These are phyloP conservation scores for Steinernema scapterisci DNA, from an alignment of 2,888 invertebrate species.

Conservation along the genomic window DNA sequence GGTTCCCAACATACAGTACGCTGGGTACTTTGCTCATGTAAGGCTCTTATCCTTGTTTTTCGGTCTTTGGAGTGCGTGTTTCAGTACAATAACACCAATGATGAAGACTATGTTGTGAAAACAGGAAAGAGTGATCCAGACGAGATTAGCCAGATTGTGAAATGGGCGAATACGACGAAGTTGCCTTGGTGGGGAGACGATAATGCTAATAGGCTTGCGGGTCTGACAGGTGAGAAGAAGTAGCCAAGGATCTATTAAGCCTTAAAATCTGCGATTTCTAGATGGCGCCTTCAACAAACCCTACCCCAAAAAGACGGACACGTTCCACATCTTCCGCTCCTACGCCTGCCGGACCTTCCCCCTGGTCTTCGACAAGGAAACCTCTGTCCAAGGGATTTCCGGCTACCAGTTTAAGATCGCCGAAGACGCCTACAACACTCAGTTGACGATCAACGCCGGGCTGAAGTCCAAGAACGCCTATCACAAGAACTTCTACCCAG, in stretches of 20 bases:
- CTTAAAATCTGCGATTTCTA: too few species aligned
- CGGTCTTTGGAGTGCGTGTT: too few species aligned
- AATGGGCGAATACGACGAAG: slow-evolving; percentile 34
- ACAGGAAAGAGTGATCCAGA: slow-evolving; percentile 36
- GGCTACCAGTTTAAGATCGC: slow-evolving; percentile 48
- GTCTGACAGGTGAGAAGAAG: slow-evolving; percentile 40
- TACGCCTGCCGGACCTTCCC: slow-evolving; percentile 46
- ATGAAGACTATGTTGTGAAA: slow-evolving; percentile 35
- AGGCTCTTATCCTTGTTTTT: neutral
- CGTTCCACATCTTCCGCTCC: slow-evolving; percentile 55
- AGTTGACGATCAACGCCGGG: neutral
- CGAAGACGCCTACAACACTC: slow-evolving; percentile 48
- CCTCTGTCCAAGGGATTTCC: slow-evolving; percentile 46
- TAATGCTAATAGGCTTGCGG: slow-evolving; percentile 37
- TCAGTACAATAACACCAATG: slow-evolving; percentile 39
- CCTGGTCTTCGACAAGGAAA: slow-evolving; percentile 45
- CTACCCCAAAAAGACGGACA: slow-evolving; percentile 49
- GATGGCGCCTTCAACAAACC: slow-evolving; percentile 59
- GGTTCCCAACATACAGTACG: neutral
- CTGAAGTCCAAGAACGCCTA: slow-evolving; percentile 32
- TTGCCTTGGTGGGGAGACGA: slow-evolving; percentile 38
- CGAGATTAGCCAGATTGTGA: slow-evolving; percentile 33
- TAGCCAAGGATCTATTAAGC: too few species aligned
- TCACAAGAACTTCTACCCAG: slow-evolving; percentile 35
- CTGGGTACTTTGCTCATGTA: slow-evolving; percentile 8